phyloP scores from a whole-genome alignment of 2,113 vertebrate species.

The Tautogolabrus adspersus region DNA sequence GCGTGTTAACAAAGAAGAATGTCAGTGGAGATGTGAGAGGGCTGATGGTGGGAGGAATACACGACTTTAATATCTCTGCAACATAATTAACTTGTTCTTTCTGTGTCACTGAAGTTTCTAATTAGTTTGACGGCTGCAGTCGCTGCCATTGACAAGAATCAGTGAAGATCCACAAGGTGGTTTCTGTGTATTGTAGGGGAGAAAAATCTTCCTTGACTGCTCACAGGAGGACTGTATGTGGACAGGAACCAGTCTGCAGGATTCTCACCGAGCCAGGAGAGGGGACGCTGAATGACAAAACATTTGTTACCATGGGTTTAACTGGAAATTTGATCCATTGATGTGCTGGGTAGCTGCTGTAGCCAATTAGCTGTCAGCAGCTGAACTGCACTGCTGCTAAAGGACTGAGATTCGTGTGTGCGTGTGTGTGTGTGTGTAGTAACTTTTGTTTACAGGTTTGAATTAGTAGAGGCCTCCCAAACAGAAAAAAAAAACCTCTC shows the following conservation, averaged over 20 bases:
- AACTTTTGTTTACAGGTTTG: slow-evolving; percentile 34
- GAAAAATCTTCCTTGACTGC: slow-evolving; percentile 42
- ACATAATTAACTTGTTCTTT: slow-evolving; percentile 81
- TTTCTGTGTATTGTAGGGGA: slow-evolving; percentile 60
- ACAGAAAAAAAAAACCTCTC: not conserved
- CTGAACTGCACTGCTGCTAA: slow-evolving; percentile 44
- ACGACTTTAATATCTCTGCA: slow-evolving; percentile 72
- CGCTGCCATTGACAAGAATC: slow-evolving; percentile 64
- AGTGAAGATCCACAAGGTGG: slow-evolving; percentile 71
- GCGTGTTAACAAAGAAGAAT: slow-evolving; percentile 39
- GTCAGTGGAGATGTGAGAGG: slow-evolving; percentile 41
- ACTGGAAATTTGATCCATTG: no score
- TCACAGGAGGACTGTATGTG: slow-evolving; percentile 50
- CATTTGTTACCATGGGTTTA: slow-evolving; percentile 40
- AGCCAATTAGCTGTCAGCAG: slow-evolving; percentile 55
- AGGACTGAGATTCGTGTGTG: slow-evolving; percentile 20
- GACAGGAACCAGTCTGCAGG: not conserved
- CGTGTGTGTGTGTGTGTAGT: no score
- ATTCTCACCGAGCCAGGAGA: slow-evolving; percentile 12
- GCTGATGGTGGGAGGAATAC: slow-evolving; percentile 56
- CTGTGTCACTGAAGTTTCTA: slow-evolving; percentile 76
- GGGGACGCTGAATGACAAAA: slow-evolving; percentile 46
- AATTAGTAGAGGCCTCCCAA: slow-evolving; percentile 15
- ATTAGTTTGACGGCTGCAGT: slow-evolving; percentile 75
- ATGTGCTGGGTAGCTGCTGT: slow-evolving; percentile 48